A percentile compares a stretch with the other conserved stretches of the same genome.
phyloP scores from a whole-genome alignment of 2,888 invertebrate genomes.

The Ecdyonurus torrentis region DNA sequence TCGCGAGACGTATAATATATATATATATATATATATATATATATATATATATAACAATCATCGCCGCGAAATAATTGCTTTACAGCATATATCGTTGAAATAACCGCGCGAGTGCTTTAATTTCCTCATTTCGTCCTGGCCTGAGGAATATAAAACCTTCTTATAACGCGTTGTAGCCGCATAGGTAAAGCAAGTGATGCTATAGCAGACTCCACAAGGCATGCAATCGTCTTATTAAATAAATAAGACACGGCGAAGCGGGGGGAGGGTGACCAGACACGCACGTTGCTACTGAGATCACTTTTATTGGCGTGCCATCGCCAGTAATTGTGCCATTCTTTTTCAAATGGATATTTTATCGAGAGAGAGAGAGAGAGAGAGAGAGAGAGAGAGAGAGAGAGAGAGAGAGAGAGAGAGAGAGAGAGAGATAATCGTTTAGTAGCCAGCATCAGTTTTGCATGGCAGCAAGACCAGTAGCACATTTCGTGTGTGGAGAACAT shows the following conservation, averaged over 20 bases:
- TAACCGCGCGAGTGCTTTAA: background rate
- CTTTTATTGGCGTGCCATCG: conserved; percentile 4
- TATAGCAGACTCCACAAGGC: background rate
- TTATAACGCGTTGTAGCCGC: background rate
- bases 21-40: background rate
- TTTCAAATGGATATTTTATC: background rate
- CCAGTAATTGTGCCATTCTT: background rate
- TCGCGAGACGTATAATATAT: background rate
- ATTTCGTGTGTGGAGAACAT: background rate
- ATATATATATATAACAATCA: background rate
- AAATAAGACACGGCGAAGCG: background rate
- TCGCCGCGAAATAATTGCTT: conserved; percentile 1
- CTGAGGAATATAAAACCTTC: background rate
- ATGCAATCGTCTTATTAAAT: conserved; percentile 2
- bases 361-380: background rate
- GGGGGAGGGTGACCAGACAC: background rate
- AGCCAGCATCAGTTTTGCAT: background rate
- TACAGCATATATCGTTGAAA: background rate
- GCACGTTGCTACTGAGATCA: background rate
- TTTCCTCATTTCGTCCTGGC: conserved; percentile 2
- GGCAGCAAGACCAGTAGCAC: background rate
- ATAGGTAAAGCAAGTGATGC: no score
- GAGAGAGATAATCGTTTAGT: background rate
- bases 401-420: background rate
- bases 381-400: background rate